These are phyloP conservation scores for Drosophila recens DNA, from an alignment of 2,888 invertebrate species.

Conservation along the genomic window DNA sequence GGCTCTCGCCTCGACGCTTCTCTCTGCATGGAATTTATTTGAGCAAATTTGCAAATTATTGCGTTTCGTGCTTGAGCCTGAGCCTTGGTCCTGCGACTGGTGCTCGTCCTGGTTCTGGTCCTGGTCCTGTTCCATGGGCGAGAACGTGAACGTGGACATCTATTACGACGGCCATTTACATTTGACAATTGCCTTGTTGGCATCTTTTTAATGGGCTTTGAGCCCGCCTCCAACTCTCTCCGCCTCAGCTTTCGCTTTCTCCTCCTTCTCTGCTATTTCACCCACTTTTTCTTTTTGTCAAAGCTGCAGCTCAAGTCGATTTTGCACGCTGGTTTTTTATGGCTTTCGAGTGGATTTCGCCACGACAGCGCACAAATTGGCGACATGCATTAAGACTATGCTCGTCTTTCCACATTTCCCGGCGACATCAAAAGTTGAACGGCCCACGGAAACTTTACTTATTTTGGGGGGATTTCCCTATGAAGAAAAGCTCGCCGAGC, in stretches of 20 bases:
- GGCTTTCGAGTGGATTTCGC: constrained; percentile 59
- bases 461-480: background rate
- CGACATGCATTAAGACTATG: constrained; percentile 53
- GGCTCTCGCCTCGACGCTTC: constrained; percentile 51
- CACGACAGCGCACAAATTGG: constrained; percentile 57
- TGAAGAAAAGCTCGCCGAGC: background rate
- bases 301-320: constrained; percentile 63
- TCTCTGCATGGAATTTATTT: constrained; percentile 77
- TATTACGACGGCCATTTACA: constrained; percentile 75
- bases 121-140: background rate
- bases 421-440: constrained; percentile 19
- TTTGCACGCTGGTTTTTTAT: constrained; percentile 66
- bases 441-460: constrained; percentile 9
- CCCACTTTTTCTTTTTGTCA: constrained; percentile 1
- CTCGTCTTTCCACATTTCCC: constrained; percentile 11
- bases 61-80: constrained; percentile 54
- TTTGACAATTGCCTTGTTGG: constrained; percentile 79
- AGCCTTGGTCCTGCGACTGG: background rate
- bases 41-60: constrained; percentile 80
- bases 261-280: background rate
- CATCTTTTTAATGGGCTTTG: constrained; percentile 71
- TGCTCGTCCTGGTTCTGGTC: background rate
- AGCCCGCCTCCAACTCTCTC: background rate
- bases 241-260: background rate
- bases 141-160: constrained; percentile 65